These are phyloP conservation scores for Scleropages formosus DNA, from an alignment of 2,797 vertebrate genomes.

Conservation along the genomic window DNA sequence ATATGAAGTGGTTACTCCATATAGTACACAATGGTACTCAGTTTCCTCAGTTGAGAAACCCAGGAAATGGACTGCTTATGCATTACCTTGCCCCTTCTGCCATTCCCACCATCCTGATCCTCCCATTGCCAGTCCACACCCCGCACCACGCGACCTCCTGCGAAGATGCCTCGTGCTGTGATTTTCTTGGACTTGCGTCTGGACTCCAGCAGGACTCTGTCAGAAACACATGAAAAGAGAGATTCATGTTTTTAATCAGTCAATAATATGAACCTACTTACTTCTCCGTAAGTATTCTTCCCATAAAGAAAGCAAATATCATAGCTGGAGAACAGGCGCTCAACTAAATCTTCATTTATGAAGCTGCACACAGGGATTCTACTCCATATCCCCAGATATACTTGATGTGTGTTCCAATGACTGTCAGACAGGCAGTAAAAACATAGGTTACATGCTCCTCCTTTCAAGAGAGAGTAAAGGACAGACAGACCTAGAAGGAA, in stretches of 20 bases:
- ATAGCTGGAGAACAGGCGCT: no score
- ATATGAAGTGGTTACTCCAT: no score
- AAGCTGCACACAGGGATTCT: no score
- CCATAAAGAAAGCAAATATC: no score
- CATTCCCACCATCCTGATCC: constrained; percentile 97
- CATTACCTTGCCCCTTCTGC: constrained; percentile 92
- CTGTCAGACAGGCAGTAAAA: no score
- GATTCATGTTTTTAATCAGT: background rate
- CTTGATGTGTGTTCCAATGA: no score
- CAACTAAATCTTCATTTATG: no score
- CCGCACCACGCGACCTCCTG: constrained; percentile 91
- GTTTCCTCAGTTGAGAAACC: no score
- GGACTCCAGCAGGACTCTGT: constrained; percentile 93
- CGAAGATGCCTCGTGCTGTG: constrained; percentile 96
- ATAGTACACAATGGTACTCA: no score
- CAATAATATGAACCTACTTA: background rate
- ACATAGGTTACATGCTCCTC: background rate
- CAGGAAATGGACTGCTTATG: no score
- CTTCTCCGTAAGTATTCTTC: no score
- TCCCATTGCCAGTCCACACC: constrained; percentile 99
- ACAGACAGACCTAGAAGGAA: background rate
- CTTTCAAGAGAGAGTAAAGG: background rate
- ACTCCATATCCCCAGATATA: no score
- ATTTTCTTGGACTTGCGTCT: constrained; percentile 99
- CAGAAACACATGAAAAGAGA: constrained; percentile 20